Evolutionary conservation across 1,140 invertebrate species (phyloP).

Genomic region (Eciton burchellii): DNA sequence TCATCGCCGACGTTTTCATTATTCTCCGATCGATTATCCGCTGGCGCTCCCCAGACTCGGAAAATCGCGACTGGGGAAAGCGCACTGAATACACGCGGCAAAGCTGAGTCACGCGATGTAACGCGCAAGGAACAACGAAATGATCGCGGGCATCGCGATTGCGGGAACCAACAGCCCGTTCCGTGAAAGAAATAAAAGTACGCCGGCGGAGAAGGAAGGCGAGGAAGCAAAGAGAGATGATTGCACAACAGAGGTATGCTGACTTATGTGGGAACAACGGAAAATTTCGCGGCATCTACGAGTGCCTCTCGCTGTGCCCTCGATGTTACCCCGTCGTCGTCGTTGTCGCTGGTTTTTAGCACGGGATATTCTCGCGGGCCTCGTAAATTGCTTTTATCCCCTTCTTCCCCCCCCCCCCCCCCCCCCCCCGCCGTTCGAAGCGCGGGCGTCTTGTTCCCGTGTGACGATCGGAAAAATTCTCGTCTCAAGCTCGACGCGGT

Average conservation of each 20-base stretch:
- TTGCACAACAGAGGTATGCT: slow-evolving; percentile 65
- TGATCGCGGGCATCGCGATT: slow-evolving; percentile 8
- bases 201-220: slow-evolving; percentile 31
- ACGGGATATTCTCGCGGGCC: slow-evolving; percentile 29
- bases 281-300: slow-evolving; percentile 46
- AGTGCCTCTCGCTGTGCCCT: slow-evolving; percentile 44
- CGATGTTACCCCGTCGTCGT: slow-evolving; percentile 35
- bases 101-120: slow-evolving; percentile 18
- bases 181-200: slow-evolving; percentile 41
- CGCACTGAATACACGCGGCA: slow-evolving; percentile 8
- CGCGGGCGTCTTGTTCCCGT: slow-evolving; percentile 22
- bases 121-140: slow-evolving; percentile 16
- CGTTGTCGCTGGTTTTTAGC: slow-evolving; percentile 37
- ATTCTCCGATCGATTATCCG: neutral
- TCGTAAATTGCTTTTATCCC: slow-evolving; percentile 65
- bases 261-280: slow-evolving; percentile 50
- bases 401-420: too few species aligned
- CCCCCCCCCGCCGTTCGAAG: too few species aligned
- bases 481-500: too few species aligned
- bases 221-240: slow-evolving; percentile 53
- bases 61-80: slow-evolving; percentile 30
- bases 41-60: neutral
- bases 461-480: slow-evolving; percentile 32
- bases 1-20: neutral
- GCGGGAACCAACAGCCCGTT: slow-evolving; percentile 41